Evolutionary conservation across 2,888 invertebrate genomes (phyloP).

Genomic region (Sclerodermus sp.): DNA sequence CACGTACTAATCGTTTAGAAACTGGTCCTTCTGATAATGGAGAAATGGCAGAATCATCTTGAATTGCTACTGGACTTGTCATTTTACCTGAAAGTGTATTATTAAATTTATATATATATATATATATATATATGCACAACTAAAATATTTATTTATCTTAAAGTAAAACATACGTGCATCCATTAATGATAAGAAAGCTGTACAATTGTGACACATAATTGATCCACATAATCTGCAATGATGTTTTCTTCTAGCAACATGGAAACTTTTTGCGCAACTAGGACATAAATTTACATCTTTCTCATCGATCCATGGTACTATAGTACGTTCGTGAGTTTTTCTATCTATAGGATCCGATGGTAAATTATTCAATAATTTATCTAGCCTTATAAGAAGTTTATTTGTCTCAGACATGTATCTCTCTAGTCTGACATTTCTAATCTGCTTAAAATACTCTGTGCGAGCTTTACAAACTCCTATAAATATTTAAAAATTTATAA

Average conservation of each 20-base stretch:
- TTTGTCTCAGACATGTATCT: slow-evolving; percentile 93
- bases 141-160: not conserved
- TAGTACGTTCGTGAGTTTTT: slow-evolving; percentile 68
- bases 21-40: slow-evolving; percentile 42
- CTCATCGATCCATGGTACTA: slow-evolving; percentile 93
- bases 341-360: slow-evolving; percentile 73
- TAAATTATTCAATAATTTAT: slow-evolving; percentile 83
- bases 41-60: slow-evolving; percentile 48
- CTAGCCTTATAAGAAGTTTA: slow-evolving; percentile 89
- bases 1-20: slow-evolving; percentile 43
- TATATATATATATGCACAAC: not conserved
- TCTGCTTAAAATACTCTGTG: slow-evolving; percentile 74
- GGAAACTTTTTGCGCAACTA: slow-evolving; percentile 86
- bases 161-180: slow-evolving; percentile 70
- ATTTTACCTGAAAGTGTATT: slow-evolving; percentile 60
- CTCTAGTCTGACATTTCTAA: slow-evolving; percentile 74
- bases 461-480: slow-evolving; percentile 59
- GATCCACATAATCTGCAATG: slow-evolving; percentile 95
- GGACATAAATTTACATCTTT: slow-evolving; percentile 87
- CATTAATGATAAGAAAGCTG: slow-evolving; percentile 77
- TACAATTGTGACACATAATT: slow-evolving; percentile 91
- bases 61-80: slow-evolving; percentile 60
- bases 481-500: not conserved
- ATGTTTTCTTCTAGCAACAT: slow-evolving; percentile 85
- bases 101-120: too few relatives aligned